These are phyloP conservation scores for Drosophila nikananu DNA, from an alignment of 1,140 invertebrate genomes.

Conservation along the genomic window DNA sequence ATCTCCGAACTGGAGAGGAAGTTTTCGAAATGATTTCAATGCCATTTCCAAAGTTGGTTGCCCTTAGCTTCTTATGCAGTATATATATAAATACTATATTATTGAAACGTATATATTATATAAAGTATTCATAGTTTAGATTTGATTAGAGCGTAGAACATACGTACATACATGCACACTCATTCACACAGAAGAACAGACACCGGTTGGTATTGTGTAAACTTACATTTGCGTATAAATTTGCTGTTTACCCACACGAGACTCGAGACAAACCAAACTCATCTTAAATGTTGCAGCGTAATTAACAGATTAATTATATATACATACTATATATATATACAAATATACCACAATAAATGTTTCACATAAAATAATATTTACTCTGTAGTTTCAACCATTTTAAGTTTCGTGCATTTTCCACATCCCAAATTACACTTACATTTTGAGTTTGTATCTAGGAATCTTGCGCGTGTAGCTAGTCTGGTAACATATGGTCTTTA, in stretches of 20 bases:
- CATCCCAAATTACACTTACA: conserved; percentile 8
- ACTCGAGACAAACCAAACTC: conserved; percentile 41
- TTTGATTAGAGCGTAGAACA: conserved; percentile 67
- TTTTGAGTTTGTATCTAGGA: conserved; percentile 36
- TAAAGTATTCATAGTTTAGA: conserved; percentile 57
- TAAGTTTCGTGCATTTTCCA: conserved; percentile 35
- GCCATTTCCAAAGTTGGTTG: conserved; percentile 59
- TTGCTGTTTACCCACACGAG: conserved; percentile 50
- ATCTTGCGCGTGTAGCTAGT: conserved; percentile 51
- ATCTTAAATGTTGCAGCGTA: conserved; percentile 67
- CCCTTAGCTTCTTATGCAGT: conserved; percentile 72
- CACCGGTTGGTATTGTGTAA: conserved; percentile 56
- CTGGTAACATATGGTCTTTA: conserved; percentile 23
- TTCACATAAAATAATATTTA: conserved; percentile 70
- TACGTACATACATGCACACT: conserved; percentile 59
- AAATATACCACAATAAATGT: conserved; percentile 73
- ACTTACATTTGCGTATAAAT: conserved; percentile 50
- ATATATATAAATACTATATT: conserved; percentile 41
- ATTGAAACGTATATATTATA: conserved; percentile 59
- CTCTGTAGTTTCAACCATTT: conserved; percentile 64
- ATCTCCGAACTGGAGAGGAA: conserved; percentile 16
- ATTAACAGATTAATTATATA: conserved; percentile 56
- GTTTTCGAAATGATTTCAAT: conserved; percentile 45
- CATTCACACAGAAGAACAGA: conserved; percentile 43
- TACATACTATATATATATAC: conserved; percentile 47